Conservation (phyloP, 2,113 vertebrate species). For the Entelurus aequoreus region DNA sequence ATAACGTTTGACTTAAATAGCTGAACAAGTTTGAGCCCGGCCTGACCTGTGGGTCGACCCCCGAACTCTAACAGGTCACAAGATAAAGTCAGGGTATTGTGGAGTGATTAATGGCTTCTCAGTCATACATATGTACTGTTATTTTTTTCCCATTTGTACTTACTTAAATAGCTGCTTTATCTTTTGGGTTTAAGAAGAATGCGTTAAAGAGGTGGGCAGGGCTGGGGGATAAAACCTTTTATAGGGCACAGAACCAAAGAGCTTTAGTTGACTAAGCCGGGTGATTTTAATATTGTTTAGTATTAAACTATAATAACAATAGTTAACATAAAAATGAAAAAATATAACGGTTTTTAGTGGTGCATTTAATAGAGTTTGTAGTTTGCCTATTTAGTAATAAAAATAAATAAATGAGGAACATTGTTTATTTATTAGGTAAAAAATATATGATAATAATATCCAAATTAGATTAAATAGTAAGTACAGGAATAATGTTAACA, state of each 20-base stretch:
- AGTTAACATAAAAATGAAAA: no score
- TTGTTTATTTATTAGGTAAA: no score
- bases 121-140: background rate
- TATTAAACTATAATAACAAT: no score
- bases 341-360: no score
- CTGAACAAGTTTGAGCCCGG: background rate
- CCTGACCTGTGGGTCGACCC: background rate
- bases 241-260: background rate
- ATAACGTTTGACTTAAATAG: background rate
- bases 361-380: no score
- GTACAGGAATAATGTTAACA: no score
- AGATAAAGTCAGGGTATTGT: background rate
- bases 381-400: no score
- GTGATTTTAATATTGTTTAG: no score
- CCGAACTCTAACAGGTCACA: background rate
- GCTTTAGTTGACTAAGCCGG: background rate
- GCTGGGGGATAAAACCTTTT: background rate
- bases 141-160: background rate
- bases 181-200: background rate
- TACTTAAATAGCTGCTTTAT: conserved; percentile 1
- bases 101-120: background rate
- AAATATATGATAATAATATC: no score
- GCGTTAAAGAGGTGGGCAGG: background rate
- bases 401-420: no score
- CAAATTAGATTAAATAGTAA: no score